These are phyloP conservation scores for Lochmaea crataegi DNA, from an alignment of 2,888 invertebrate genomes.

Conservation along the genomic window DNA sequence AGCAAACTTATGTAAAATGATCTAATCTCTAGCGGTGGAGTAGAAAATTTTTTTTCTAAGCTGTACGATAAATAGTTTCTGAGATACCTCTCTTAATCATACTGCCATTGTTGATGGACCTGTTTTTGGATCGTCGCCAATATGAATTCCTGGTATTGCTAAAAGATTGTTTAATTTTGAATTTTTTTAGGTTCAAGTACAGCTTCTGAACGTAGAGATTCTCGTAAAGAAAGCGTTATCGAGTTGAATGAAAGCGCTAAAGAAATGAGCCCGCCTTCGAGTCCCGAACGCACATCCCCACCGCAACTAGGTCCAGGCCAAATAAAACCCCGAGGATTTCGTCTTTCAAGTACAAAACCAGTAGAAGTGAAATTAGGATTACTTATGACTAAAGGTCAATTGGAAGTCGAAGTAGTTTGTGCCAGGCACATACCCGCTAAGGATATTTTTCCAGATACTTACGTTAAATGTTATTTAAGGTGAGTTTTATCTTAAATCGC, in stretches of 20 bases:
- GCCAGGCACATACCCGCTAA: constrained; percentile 77
- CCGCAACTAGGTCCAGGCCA: constrained; percentile 81
- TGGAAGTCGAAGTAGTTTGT: constrained; percentile 87
- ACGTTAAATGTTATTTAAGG: constrained; percentile 89
- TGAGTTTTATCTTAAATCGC: neutral
- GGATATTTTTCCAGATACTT: constrained; percentile 86
- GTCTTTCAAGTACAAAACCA: constrained; percentile 74
- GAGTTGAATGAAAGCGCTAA: constrained; percentile 68
- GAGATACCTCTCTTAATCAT: too few species aligned
- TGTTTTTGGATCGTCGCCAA: too few species aligned
- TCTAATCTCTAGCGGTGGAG: too few species aligned
- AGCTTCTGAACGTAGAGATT: constrained; percentile 60
- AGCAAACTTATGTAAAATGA: too few species aligned
- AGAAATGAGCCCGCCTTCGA: constrained; percentile 70
- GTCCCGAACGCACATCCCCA: constrained; percentile 68
- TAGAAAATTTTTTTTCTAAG: too few species aligned
- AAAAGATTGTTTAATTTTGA: neutral
- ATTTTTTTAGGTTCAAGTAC: constrained; percentile 53
- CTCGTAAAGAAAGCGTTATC: constrained; percentile 71
- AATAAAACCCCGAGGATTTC: constrained; percentile 77
- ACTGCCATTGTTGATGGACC: too few species aligned
- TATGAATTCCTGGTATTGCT: neutral
- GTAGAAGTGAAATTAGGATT: constrained; percentile 90
- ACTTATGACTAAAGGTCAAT: constrained; percentile 89
- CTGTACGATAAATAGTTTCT: too few species aligned